Conservation (phyloP, 2,113 vertebrate genomes). For the Bos javanicus region DNA sequence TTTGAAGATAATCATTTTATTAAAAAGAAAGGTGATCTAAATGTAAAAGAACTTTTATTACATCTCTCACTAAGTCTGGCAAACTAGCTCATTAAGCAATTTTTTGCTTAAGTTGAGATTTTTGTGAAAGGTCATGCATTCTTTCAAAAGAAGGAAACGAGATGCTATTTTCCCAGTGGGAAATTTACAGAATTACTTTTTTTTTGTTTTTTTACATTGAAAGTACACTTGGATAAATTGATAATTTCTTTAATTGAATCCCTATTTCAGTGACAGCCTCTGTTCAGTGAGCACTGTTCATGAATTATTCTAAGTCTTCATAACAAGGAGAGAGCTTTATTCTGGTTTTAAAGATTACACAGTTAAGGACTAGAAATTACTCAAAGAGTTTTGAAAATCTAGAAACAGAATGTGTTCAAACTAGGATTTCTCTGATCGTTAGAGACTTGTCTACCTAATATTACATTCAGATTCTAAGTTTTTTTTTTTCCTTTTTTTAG, state of each 20-base stretch:
- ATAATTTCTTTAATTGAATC: not conserved
- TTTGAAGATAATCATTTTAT: constrained; percentile 22
- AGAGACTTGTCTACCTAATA: not conserved
- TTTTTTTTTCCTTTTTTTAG: not conserved
- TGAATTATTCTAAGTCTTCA: not conserved
- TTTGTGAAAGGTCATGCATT: not conserved
- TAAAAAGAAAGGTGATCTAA: not conserved
- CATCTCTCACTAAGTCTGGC: not conserved
- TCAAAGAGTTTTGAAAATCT: not conserved
- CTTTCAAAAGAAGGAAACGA: constrained; percentile 30
- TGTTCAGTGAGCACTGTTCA: not conserved
- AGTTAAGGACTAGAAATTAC: not conserved
- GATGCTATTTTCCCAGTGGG: not conserved
- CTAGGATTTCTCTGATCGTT: not conserved
- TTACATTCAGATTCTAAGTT: not conserved
- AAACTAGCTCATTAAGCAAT: not conserved
- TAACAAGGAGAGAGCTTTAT: not conserved
- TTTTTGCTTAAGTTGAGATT: constrained; percentile 25
- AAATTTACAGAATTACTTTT: constrained; percentile 38
- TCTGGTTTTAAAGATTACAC: not conserved
- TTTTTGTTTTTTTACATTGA: not conserved
- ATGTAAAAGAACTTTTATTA: not conserved
- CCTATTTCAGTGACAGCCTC: not conserved
- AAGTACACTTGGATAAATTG: constrained; percentile 7
- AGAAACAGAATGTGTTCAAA: not conserved